phyloP scores from a whole-genome alignment of 2,113 vertebrate genomes.

The Bagarius yarrelli region DNA sequence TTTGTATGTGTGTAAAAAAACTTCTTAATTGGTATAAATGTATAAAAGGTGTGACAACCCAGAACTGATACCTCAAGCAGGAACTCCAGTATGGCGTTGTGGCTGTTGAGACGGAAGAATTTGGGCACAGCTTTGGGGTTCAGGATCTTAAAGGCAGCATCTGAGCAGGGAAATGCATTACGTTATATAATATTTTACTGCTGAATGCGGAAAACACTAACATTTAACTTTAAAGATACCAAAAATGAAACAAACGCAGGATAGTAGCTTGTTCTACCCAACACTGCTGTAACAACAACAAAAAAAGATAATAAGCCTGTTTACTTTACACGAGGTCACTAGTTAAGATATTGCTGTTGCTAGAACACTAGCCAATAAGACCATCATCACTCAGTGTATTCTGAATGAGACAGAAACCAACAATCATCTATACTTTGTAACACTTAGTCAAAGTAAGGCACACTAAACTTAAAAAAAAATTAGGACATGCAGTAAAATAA shows the following conservation, averaged over 20 bases:
- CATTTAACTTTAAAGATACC: too few species aligned
- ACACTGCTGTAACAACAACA: background rate
- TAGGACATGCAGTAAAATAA: too few species aligned
- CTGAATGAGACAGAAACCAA: background rate
- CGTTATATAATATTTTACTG: background rate
- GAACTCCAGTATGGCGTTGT: slow-evolving; percentile 98
- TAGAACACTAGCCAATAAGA: background rate
- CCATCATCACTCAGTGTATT: background rate
- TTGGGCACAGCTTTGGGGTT: slow-evolving; percentile 91
- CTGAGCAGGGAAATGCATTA: slow-evolving; percentile 72
- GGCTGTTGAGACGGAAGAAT: slow-evolving; percentile 95
- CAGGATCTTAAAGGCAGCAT: slow-evolving; percentile 98
- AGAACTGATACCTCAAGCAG: slow-evolving; percentile 83
- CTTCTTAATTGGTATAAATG: background rate
- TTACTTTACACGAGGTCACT: background rate
- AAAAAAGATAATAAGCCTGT: background rate
- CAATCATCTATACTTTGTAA: background rate
- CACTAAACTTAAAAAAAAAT: too few species aligned
- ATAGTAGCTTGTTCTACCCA: background rate
- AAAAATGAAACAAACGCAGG: background rate
- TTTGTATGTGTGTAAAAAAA: background rate
- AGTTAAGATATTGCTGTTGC: background rate
- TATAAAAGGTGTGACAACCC: background rate
- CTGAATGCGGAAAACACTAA: background rate
- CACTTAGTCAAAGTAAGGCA: too few species aligned